Base-by-base conservation (phyloP, 2,888 invertebrate genomes). In the Pasiphila rectangulata region DNA sequence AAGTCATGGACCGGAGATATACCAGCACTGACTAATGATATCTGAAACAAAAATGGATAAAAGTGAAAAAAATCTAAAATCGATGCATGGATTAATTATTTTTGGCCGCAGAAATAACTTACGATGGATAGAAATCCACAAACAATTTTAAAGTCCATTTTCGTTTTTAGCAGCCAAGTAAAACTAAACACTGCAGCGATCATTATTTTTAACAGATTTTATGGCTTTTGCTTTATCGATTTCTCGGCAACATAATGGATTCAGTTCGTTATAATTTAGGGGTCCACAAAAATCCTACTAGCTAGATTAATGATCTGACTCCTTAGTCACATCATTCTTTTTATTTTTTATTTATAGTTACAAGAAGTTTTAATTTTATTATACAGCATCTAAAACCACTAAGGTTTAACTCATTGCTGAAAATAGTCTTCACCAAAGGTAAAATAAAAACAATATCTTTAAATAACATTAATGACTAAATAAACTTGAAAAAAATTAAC, bases 1-100 rank as follows among this genome's bases (percentile, higher is more conserved):
- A 80, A 64, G 62, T 87, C 83, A 47, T 87, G 87, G 16, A 84
- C 64, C 37, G 86, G 86, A 24, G 87, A 87, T 66, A 87, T 83
- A 12, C 86, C 84, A 43, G 79, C 77, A 19, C 53, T 49, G 5
- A 57, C 58, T 20, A 56, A 46, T 16, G 62, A 54, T 32, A 79
- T 59, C 82, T 82, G 62, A 27, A 72, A 75, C 13, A 36, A 46
- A 9, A 27, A 6, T 13, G 35, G 71, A 75, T 15, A 37, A 47
- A 13, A 21, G 5, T 12, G 39, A 42, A 3, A 13, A 40, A 27
- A n/a, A n/a, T n/a, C n/a, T n/a, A n/a, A n/a, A n/a, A n/a, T n/a
- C n/a, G n/a, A n/a, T n/a, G n/a, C n/a, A n/a, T n/a, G n/a, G n/a
- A n/a, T n/a, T n/a, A n/a, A n/a, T n/a, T n/a, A n/a, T n/a, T n/a